phyloP scores from a whole-genome alignment of 2,888 invertebrate species.

The Eremobia ochroleuca region DNA sequence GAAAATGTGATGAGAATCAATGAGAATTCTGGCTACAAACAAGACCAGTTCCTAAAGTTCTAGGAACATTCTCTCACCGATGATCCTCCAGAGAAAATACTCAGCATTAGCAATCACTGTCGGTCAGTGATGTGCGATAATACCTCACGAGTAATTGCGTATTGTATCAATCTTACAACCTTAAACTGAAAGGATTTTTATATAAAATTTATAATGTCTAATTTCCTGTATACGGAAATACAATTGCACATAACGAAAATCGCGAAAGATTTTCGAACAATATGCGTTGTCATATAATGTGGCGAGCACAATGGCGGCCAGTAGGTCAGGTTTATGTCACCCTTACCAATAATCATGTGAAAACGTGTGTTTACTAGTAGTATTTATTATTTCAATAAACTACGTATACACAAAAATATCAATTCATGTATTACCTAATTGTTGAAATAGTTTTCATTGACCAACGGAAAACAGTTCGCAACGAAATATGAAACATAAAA shows the following conservation, averaged over 20 bases:
- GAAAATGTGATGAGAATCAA: neutral
- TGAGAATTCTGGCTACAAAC: neutral
- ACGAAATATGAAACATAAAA: neutral
- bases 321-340: too few species aligned
- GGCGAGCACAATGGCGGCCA: constrained; percentile 37
- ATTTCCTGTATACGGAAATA: neutral
- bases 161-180: neutral
- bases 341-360: neutral
- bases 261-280: constrained; percentile 59
- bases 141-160: constrained; percentile 18
- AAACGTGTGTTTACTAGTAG: neutral
- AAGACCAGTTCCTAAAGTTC: neutral
- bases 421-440: neutral
- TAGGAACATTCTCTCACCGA: neutral
- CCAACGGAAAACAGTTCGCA: neutral
- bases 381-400: neutral
- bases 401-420: neutral
- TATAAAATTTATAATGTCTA: neutral
- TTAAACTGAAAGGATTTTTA: neutral
- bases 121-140: neutral
- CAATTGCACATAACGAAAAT: constrained; percentile 48
- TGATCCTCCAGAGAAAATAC: neutral
- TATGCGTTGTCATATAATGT: constrained; percentile 55
- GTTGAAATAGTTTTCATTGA: neutral
- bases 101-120: neutral